Base-by-base conservation (phyloP, 1,140 invertebrate genomes). In the Limonius californicus region DNA sequence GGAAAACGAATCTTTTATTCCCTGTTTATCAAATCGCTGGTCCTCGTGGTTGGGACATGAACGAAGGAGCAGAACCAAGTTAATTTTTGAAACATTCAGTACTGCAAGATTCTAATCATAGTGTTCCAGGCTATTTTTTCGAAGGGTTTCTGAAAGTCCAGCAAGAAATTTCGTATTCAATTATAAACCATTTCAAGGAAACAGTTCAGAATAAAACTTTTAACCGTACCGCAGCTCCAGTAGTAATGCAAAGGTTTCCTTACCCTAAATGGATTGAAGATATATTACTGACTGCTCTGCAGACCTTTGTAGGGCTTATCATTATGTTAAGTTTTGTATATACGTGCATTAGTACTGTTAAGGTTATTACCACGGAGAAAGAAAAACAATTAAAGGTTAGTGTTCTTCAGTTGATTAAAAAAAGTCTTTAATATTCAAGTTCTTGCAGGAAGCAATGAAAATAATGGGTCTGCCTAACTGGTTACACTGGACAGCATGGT, bases 401-500 rank as follows among this genome's bases (percentile, higher is more conserved):
- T 39, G 11, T 62, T 77, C 9, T 67, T 87, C 30, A 77, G 77
- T 0, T 45, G 80, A 7, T 55, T 60, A 0, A 66, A 77, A 1
- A 87, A 88, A 70, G 61, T 85, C 0, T 50, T 80, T 6, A 50
- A 21, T 1, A 6, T 16, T 78, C 2, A 39, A 6, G 81, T n/a
- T 85, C 85, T 69, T 74, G 20, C 70, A 90, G 87, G 90, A 92
- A 82, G 88, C 89, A 0, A 92, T 93, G 90, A 91, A 89, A 74
- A 89, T 92, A 74, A 94, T 94, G 91, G 92, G 92, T 2, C 74
- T 94, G 9, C 82, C 84, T 15, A 89, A 85, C 64, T 92, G 88
- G 87, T 68, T 94, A 18, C 90, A 94, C 69, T 94, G 91, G 90
- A 73, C 83, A 2, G 89, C 90, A 0, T 93, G 91, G 89, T 93